Conservation (phyloP, 1,140 invertebrate species). For the Phymastichus coffea region DNA sequence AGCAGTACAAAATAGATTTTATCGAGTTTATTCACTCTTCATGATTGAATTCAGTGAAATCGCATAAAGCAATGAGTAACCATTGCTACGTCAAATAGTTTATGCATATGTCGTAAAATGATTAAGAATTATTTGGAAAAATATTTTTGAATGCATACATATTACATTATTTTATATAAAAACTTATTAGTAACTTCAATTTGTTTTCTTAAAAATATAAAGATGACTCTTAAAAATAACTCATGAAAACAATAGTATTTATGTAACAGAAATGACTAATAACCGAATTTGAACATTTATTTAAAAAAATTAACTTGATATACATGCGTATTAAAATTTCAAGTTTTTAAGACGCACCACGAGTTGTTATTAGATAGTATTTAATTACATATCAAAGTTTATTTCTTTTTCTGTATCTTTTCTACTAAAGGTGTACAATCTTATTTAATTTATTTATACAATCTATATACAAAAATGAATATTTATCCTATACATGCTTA, state of each 20-base stretch:
- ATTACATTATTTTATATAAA: not conserved
- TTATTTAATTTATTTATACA: conserved; percentile 40
- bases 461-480: conserved; percentile 49
- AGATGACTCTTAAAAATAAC: too few relatives aligned
- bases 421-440: conserved; percentile 1
- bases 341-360: too few relatives aligned
- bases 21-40: not conserved
- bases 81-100: not conserved
- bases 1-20: conserved; percentile 10
- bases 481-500: conserved; percentile 30
- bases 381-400: not conserved
- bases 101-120: not conserved
- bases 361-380: not conserved
- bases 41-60: not conserved
- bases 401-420: not conserved
- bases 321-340: too few relatives aligned
- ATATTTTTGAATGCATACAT: too few relatives aligned
- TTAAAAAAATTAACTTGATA: too few relatives aligned
- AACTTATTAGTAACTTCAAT: not conserved
- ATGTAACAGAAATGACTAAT: too few relatives aligned
- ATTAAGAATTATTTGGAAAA: not conserved
- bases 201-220: not conserved
- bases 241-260: too few relatives aligned
- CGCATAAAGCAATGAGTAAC: not conserved
- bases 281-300: too few relatives aligned